phyloP scores from a whole-genome alignment of 2,888 invertebrate genomes.

The Dryomyza anilis region DNA sequence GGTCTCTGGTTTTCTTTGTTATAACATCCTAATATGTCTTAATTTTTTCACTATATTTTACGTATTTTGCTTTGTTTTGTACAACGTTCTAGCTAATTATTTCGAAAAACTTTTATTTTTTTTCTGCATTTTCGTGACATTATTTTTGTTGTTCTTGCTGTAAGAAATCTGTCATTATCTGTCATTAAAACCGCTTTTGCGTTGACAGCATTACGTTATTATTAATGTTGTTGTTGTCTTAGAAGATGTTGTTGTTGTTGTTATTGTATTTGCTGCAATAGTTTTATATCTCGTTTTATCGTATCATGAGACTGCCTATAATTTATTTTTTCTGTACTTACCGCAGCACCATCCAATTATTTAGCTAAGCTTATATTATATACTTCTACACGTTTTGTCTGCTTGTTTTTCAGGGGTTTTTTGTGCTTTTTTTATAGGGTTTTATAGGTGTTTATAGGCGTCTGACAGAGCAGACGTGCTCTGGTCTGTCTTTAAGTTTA shows the following conservation, averaged over 20 bases:
- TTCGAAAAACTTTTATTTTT: neutral
- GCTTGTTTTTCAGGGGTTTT: neutral
- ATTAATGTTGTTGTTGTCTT: neutral
- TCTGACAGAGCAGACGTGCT: too few relatives aligned
- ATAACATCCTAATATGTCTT: neutral
- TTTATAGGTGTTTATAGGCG: too few relatives aligned
- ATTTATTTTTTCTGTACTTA: neutral
- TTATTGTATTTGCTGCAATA: neutral
- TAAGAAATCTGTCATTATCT: conserved; percentile 13
- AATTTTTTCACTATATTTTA: neutral
- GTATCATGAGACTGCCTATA: neutral
- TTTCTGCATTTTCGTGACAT: neutral
- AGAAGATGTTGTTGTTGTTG: neutral
- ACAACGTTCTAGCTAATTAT: neutral
- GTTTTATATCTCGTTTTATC: neutral
- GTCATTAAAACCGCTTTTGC: conserved; percentile 2
- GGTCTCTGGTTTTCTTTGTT: neutral
- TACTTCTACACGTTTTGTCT: conserved; percentile 3
- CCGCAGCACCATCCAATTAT: neutral
- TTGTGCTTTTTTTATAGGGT: neutral
- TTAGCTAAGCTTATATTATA: conserved; percentile 5
- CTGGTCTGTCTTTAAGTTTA: conserved; percentile 6
- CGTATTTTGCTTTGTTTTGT: neutral
- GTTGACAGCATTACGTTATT: conserved; percentile 9
- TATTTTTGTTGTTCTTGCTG: too few relatives aligned